Base-by-base conservation (phyloP, 2,888 invertebrate genomes). In the Sericinus montela region DNA sequence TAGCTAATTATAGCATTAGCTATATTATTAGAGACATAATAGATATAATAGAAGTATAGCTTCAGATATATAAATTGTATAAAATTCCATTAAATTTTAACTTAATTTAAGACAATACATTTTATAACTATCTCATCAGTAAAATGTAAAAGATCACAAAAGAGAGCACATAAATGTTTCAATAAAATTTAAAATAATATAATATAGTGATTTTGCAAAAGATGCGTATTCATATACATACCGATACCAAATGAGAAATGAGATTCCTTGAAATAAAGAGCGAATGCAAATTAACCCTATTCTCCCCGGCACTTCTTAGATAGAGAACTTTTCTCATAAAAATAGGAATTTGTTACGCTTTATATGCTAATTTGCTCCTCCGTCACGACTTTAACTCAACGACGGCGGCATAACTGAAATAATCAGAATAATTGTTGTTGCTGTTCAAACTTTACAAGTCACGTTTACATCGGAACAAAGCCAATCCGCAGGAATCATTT, bases 311-410 rank as follows among this genome's bases (percentile, higher is more conserved):
- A 11, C 40, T 37, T 41, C 43, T 16, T 15, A 34, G 34, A 44
- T 36, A 43, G 14, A n/a, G 25, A 45, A 49, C 44, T 49, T 49
- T 39, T 34, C 40, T 19, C 45, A 49, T 49, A 49, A 49, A 45
- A 45, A 49, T 49, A 40, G 35, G 44, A 45, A 49, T 49, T 35
- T 45, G 40, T 49, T 19, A 49, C 35, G 45, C 29, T 48, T 28
- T 43, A 36, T 38, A 45, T 49, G 49, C 40, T 40, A 49, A 49
- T 40, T 4, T n/a, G 23, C 13, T 19, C 8, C 15, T 19, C 36
- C 36, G 40, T 45, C 39, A 13, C 34, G 40, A 32, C 23, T 43
- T 48, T 28, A 39, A 49, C 35, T 45, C 30, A 29, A 40, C 35
- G 34, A 19, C 32, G 15, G 29, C 11, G 15, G 44, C 9, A 35